Base-by-base conservation (phyloP, 1,140 invertebrate genomes). In the Camponotus vicinus region DNA sequence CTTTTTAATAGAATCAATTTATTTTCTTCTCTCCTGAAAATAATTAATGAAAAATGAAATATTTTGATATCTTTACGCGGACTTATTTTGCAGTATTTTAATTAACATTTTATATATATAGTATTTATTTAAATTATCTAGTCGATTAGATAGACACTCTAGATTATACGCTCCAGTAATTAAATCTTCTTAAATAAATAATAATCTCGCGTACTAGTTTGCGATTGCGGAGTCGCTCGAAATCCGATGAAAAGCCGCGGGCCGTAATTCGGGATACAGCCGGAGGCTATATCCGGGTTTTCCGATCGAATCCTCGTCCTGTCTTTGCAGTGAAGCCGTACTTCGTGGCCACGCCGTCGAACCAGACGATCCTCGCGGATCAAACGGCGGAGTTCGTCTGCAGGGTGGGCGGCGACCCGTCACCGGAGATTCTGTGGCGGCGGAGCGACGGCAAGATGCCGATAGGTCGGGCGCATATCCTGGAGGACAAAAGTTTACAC, bases 371-470 rank as follows among this genome's bases (percentile, higher is more conserved):
- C 63, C 95, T 98, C 79, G 96, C 97, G 82, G 98, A 98, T 13
- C 97, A 98, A 92, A 97, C 96, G 27, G 98, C 98, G 0, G 97
- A 97, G 86, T 98, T 99, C 93, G 97, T 98, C 66, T 99, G 99
- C 93, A 96, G 97, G 73, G 98, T 98, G 0, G 97, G 97, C 73
- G 99, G 98, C 13, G 98, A 98, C 94, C 98, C 98, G n/a, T 96
- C 96, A 37, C 98, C 98, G 0, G 97, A 98, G 88, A 97, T 99
- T 13, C 96, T 98, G 66, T 99, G 98, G 99, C 96, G 97, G 67
- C 97, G 98, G 91, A 97, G 98, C 93, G 97, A 98, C 87, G 97
- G 97, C 15, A 97, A 97, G 92, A 98, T 98, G 95, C 97, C 97
- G 0, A 96, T 97, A 67, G 97, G 97, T 7, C 95, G 97, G 88